Evolutionary conservation across 1,140 invertebrate genomes (phyloP).

Genomic region (honey bee (Apis mellifera)): Amel_HAv3.1 CM009936.2:2697501-2698000

Average conservation of each 20-base stretch:
- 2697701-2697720: slow-evolving; percentile 5
- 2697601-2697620: background rate
- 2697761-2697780: background rate
- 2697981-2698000: too few species aligned
- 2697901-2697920: too few species aligned
- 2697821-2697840: background rate
- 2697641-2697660: background rate
- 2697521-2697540: background rate
- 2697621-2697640: background rate
- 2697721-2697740: background rate
- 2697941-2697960: too few species aligned
- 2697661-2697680: background rate
- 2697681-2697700: slow-evolving; percentile 13
- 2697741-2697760: background rate
- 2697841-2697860: background rate
- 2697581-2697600: background rate
- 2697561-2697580: background rate
- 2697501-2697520: too few species aligned
- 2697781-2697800: background rate
- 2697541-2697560: background rate
- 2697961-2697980: too few species aligned
- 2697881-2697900: slow-evolving; percentile 22
- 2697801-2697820: background rate
- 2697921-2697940: too few species aligned
- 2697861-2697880: too few species aligned